Evolutionary conservation across 2,888 invertebrate species (phyloP).

Genomic region (Macrosoma leucophasiata): DNA sequence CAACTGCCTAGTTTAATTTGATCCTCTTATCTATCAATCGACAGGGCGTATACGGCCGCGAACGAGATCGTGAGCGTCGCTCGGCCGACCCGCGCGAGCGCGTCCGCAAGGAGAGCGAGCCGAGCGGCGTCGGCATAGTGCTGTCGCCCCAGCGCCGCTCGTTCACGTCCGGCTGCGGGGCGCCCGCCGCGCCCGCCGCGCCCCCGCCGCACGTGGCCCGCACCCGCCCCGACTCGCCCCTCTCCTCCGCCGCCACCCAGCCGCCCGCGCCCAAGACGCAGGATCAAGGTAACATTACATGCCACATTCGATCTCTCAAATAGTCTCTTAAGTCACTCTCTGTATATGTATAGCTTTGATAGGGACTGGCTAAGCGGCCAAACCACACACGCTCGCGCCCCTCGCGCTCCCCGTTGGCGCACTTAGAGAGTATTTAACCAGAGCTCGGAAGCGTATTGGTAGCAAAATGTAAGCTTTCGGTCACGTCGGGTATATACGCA

Average conservation of each 20-base stretch:
- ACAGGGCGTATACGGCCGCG: conserved; percentile 47
- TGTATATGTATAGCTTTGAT: too few relatives aligned
- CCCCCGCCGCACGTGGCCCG: conserved; percentile 73
- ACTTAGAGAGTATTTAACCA: too few relatives aligned
- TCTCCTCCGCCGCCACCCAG: conserved; percentile 37
- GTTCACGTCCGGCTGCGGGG: conserved; percentile 91
- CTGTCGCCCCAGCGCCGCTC: conserved; percentile 90
- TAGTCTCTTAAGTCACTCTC: too few relatives aligned
- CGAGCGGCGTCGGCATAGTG: conserved; percentile 79
- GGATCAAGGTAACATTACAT: conserved; percentile 56
- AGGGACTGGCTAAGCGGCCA: too few relatives aligned
- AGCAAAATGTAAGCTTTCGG: too few relatives aligned
- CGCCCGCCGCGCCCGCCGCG: conserved; percentile 69
- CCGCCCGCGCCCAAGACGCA: conserved; percentile 41
- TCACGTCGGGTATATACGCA: too few relatives aligned
- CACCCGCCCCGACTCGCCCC: conserved; percentile 61
- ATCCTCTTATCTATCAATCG: too few relatives aligned
- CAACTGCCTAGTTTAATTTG: too few relatives aligned
- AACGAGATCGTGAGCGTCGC: conserved; percentile 58
- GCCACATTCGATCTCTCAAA: too few relatives aligned
- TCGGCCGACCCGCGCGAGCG: conserved; percentile 83
- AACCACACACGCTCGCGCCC: too few relatives aligned
- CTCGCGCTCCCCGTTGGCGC: too few relatives aligned
- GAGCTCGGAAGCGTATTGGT: too few relatives aligned
- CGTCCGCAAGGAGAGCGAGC: conserved; percentile 86